phyloP scores from a whole-genome alignment of 2,113 vertebrate species.

The Gopherus flavomarginatus region DNA sequence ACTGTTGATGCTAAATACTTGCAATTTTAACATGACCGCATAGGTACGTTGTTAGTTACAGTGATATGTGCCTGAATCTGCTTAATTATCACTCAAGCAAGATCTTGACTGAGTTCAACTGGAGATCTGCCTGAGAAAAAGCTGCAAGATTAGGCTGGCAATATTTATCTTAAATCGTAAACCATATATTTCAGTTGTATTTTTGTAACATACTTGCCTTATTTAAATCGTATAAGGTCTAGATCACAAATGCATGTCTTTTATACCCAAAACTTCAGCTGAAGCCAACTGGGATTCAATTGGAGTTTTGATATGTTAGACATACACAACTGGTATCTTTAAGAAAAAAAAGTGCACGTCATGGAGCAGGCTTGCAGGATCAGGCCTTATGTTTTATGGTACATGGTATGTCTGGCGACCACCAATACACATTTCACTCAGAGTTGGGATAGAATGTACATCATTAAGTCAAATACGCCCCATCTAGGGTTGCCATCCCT shows the following conservation, averaged over 20 bases:
- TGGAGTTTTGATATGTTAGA: background rate
- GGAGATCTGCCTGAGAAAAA: conserved; percentile 2
- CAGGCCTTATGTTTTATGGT: background rate
- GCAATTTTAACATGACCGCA: background rate
- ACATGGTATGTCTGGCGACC: background rate
- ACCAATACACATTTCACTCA: background rate
- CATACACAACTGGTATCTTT: background rate
- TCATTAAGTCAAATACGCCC: background rate
- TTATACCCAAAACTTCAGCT: background rate
- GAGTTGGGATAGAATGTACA: background rate
- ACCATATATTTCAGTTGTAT: background rate
- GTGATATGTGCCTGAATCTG: background rate
- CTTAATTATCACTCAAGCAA: background rate
- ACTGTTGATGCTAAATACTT: background rate
- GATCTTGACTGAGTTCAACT: background rate
- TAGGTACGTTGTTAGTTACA: background rate
- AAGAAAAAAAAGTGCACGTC: background rate
- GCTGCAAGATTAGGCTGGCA: background rate
- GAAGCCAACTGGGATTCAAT: background rate
- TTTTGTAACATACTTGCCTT: background rate
- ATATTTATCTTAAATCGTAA: background rate
- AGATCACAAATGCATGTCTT: background rate
- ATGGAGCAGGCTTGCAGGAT: background rate
- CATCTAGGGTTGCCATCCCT: background rate
- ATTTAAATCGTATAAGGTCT: background rate